These are phyloP conservation scores for Caenorhabditis virilis DNA, from an alignment of 2,888 invertebrate genomes.

Conservation along the genomic window DNA sequence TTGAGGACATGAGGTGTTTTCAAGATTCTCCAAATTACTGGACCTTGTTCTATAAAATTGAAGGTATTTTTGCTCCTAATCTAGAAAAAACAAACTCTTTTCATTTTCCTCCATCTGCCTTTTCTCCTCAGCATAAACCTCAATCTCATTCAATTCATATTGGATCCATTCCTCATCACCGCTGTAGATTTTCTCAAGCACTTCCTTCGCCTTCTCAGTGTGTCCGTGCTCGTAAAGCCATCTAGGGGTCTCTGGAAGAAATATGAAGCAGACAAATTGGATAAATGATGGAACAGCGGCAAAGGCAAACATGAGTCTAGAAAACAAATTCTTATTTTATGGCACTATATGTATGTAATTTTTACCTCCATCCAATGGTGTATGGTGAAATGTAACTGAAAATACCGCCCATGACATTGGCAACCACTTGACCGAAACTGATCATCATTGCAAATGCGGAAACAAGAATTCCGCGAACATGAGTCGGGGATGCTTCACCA, in stretches of 20 bases:
- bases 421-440: constrained; percentile 73
- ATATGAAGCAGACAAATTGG: constrained; percentile 73
- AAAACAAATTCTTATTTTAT: neutral
- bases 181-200: constrained; percentile 50
- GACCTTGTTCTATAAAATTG: constrained; percentile 23
- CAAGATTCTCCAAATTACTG: constrained; percentile 50
- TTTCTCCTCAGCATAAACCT: constrained; percentile 25
- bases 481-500: constrained; percentile 72
- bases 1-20: constrained; percentile 60
- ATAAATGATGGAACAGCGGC: constrained; percentile 69
- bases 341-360: neutral
- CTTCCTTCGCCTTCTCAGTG: constrained; percentile 43
- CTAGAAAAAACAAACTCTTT: constrained; percentile 10
- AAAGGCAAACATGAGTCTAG: constrained; percentile 72
- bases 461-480: constrained; percentile 72
- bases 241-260: constrained; percentile 74
- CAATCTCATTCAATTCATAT: constrained; percentile 58
- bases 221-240: constrained; percentile 56
- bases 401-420: constrained; percentile 72
- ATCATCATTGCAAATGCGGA: constrained; percentile 69
- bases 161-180: constrained; percentile 58
- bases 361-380: constrained; percentile 73
- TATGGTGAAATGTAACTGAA: constrained; percentile 70
- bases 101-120: constrained; percentile 32
- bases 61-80: neutral